Percentiles rank a stretch among this genome's conserved stretches.
phyloP scores from a whole-genome alignment of 2,888 invertebrate species.

The Calameuta pallipes region DNA sequence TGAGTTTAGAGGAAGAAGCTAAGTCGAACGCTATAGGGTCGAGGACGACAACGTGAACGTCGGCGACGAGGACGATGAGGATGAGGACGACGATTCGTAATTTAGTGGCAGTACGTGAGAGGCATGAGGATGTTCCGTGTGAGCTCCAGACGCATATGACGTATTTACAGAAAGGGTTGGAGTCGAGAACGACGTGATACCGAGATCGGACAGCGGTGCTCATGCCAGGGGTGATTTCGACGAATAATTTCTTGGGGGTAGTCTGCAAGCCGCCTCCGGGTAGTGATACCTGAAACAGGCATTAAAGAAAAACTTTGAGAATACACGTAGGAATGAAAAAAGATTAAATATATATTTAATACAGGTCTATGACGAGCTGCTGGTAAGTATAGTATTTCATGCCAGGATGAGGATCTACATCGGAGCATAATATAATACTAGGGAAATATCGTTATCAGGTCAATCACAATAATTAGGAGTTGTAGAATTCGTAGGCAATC shows the following conservation, averaged over 20 bases:
- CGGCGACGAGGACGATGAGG: slow-evolving; percentile 21
- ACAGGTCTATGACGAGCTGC: too few species aligned
- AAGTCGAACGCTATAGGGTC: too few species aligned
- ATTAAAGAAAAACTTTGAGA: not conserved
- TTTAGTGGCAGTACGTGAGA: slow-evolving; percentile 21
- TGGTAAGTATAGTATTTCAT: too few species aligned
- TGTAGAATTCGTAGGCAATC: not conserved
- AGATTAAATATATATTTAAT: too few species aligned
- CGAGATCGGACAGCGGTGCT: slow-evolving; percentile 18
- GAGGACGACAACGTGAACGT: too few species aligned
- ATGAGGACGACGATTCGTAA: slow-evolving; percentile 21
- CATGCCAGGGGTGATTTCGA: slow-evolving; percentile 36
- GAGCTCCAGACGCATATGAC: slow-evolving; percentile 8
- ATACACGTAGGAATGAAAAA: not conserved
- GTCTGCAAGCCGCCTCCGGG: slow-evolving; percentile 35
- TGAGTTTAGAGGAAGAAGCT: too few species aligned
- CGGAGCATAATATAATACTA: too few species aligned
- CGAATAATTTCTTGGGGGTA: slow-evolving; percentile 31
- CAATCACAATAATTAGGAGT: not conserved
- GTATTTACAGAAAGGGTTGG: slow-evolving; percentile 12
- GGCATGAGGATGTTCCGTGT: slow-evolving; percentile 9
- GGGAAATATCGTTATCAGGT: not conserved
- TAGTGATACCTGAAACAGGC: slow-evolving; percentile 51
- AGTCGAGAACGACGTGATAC: slow-evolving; percentile 2
- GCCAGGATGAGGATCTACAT: too few species aligned